Evolutionary conservation across 2,888 invertebrate species (phyloP).

Genomic region (Eupithecia vulgata): DNA sequence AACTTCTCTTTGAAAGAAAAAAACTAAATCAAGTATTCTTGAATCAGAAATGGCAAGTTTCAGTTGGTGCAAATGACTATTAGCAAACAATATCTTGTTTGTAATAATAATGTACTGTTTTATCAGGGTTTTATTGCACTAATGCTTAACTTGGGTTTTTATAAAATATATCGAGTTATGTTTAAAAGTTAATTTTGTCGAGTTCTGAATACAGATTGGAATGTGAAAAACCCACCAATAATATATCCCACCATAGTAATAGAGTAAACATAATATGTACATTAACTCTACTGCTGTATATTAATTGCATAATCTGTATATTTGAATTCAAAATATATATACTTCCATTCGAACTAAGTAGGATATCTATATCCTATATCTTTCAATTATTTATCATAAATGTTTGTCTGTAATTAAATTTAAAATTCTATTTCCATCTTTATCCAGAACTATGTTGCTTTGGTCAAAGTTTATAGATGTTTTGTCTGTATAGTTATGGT

Average conservation of each 20-base stretch:
- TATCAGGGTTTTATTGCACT: slow-evolving; percentile 59
- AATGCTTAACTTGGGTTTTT: slow-evolving; percentile 28
- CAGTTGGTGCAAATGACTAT: slow-evolving; percentile 11
- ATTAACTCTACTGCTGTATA: background rate
- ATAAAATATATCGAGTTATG: slow-evolving; percentile 35
- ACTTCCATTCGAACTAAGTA: background rate
- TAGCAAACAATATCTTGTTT: background rate
- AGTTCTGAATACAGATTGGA: slow-evolving; percentile 19
- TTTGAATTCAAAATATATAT: background rate
- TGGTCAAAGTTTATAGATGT: slow-evolving; percentile 69
- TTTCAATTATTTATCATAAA: background rate
- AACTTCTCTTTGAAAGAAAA: background rate
- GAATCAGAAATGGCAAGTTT: background rate
- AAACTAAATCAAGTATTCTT: background rate
- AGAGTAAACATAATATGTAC: background rate
- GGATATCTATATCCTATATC: too few relatives aligned
- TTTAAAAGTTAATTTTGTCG: slow-evolving; percentile 35
- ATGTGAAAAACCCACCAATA: slow-evolving; percentile 20
- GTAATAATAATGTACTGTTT: slow-evolving; percentile 36
- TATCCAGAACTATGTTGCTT: slow-evolving; percentile 55
- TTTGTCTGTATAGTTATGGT: slow-evolving; percentile 67
- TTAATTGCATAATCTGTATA: background rate
- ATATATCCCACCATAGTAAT: slow-evolving; percentile 13
- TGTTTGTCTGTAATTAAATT: background rate
- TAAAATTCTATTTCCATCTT: slow-evolving; percentile 9